Conservation (phyloP, 2,888 invertebrate genomes). For the Isoperla grammatica region DNA sequence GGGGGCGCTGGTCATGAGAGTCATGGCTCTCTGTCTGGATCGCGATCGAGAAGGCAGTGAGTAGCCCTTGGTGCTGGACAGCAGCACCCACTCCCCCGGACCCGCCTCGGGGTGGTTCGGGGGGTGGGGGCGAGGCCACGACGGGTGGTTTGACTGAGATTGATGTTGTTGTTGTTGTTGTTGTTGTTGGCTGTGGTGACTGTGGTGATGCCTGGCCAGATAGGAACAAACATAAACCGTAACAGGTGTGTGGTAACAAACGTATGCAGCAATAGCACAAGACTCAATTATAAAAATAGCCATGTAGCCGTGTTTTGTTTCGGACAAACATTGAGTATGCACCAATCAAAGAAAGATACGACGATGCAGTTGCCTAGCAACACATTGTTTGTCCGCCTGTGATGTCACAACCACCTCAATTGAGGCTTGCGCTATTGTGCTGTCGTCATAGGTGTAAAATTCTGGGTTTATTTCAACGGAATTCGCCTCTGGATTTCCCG, state of each 20-base stretch:
- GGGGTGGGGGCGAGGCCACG: slow-evolving; percentile 12
- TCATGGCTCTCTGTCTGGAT: slow-evolving; percentile 43
- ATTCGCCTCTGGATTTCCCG: too few relatives aligned
- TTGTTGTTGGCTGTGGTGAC: background rate
- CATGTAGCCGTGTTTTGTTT: too few relatives aligned
- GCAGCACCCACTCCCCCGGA: slow-evolving; percentile 70
- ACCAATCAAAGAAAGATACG: too few relatives aligned
- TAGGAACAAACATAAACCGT: slow-evolving; percentile 8
- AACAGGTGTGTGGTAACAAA: slow-evolving; percentile 14
- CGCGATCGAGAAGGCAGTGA: slow-evolving; percentile 46
- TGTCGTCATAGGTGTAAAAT: too few relatives aligned
- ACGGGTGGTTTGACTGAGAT: slow-evolving; percentile 5
- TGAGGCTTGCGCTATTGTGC: background rate
- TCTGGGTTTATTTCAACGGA: too few relatives aligned
- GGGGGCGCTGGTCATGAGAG: slow-evolving; percentile 36
- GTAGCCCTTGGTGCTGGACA: slow-evolving; percentile 74
- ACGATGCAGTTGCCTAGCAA: too few relatives aligned
- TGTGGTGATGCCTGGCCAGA: background rate
- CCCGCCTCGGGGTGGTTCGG: slow-evolving; percentile 56
- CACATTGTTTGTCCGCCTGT: too few relatives aligned
- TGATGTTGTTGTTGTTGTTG: background rate
- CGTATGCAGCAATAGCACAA: background rate
- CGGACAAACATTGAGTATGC: too few relatives aligned
- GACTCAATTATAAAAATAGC: too few relatives aligned
- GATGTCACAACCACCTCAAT: too few relatives aligned